Evolutionary conservation across 1,140 invertebrate genomes (phyloP), one percentile per base, ranked within the genome.

Genomic region (Aphaenogaster ashmeadi): DNA sequence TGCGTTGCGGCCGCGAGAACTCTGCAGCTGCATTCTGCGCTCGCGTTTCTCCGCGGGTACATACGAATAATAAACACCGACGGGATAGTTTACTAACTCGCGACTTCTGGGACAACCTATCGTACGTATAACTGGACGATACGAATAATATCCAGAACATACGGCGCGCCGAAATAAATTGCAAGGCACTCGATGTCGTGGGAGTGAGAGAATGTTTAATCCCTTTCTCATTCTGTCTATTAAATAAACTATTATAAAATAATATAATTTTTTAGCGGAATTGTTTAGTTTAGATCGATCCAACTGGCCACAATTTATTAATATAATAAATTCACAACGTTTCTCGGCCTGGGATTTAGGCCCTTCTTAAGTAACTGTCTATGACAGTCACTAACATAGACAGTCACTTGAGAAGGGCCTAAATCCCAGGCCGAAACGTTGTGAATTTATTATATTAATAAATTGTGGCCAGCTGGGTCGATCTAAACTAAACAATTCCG

Each of bases 11-110:
- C 54, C 54, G 54, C 54, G 54, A 21, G 54, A 56, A 21, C 21
- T 60, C 38, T 18, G 56, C 36, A 44, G 15, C 21, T 18, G 52
- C n/a, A 18, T 58, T 27, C 27, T 27, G 15, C 21, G 13, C 6
- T 7, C 58, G 41, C 44, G 62, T n/a, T n/a, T 47, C 41, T 64
- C 58, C 27, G 36, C 5, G 13, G 4, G 33, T 6, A 27, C 41
- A 44, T 15, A 33, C 15, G 33, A 75, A 84, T 84, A 75, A 84
- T 75, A 75, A 75, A 75, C 80, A 84, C 7, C 13, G 13, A 27
- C 18, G 69, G 41, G 38, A 50, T 38, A 50, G 18, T 60, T 74
- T 47, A 60, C 18, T 36, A 60, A 52, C 56, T 74, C 54, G 15
- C 27, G 13, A 71, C 21, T 67, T 66, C 33, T 36, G 38, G 9